Base-by-base conservation (phyloP, 2,113 vertebrate species). In the Rhea pennata region DNA sequence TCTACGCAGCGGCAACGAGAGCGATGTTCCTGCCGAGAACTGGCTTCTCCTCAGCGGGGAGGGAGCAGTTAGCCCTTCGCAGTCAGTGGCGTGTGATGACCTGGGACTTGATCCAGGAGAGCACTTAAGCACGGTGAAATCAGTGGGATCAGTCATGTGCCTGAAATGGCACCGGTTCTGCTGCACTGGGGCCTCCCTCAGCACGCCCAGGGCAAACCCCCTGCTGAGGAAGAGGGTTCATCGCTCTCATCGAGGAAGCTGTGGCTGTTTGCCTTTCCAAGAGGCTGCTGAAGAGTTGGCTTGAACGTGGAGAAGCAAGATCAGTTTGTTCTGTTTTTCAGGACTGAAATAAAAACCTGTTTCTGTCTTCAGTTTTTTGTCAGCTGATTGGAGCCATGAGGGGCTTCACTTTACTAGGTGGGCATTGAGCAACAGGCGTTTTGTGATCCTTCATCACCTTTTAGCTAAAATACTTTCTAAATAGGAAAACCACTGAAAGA, bases 1-100 rank as follows among this genome's bases (percentile, higher is more conserved):
- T 9, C 62, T 12, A 10, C 6, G 31, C 22, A 2, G 50, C 1
- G 48, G 69, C 29, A 7, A 2, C 0, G 17, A 9, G 23, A 40
- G 67, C 51, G 2, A 4, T 3, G 51, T 2, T 29, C 36, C 50
- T 16, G 53, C 31, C 2, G 36, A 12, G 69, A 50, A 39, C 21
- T 23, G 1, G 31, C 53, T 42, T 54, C 44, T 20, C 46, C 39
- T 4, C 4, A 20, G 5, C 1, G 40, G 39, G 53, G 36, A 73
- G 15, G 40, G 26, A 17, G 26, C 19, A 40, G 50, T 39, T 20
- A 39, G 50, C 26, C n/a, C 36, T 73, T 54, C 36, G 19, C 39
- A 2, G 21, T 7, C 19, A 3, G 42, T 8, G 42, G 21, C 8
- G 3, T 3, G 16, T 33, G 29, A 23, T 4, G 73, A 50, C 10